A percentile compares a stretch with the other conserved stretches of the same genome.
Conservation (phyloP, 2,113 vertebrate genomes). For the Chaetops frenatus region DNA sequence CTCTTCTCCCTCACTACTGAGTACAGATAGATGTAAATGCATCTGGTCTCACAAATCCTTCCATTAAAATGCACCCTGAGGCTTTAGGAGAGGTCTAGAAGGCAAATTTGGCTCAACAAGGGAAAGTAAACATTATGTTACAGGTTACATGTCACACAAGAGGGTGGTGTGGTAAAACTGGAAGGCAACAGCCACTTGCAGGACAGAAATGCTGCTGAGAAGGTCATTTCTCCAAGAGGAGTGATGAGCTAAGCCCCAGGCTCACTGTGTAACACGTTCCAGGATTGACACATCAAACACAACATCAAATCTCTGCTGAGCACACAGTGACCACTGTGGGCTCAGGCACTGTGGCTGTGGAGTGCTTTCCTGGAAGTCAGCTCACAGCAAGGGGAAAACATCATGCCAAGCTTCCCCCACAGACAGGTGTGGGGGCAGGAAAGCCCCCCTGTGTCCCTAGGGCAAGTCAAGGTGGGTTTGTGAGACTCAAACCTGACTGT, state of each 20-base stretch:
- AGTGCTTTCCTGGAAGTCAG: neutral
- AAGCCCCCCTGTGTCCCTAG: neutral
- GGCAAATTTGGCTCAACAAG: neutral
- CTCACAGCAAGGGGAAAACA: neutral
- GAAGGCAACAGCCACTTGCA: neutral
- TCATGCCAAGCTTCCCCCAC: neutral
- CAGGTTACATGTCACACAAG: neutral
- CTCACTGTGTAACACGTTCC: accelerated
- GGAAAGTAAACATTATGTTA: neutral
- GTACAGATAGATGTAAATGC: slow-evolving; percentile 35
- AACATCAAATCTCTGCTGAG: neutral
- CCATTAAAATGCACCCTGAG: slow-evolving; percentile 24
- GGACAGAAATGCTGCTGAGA: neutral
- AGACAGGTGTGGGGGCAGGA: neutral
- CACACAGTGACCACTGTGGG: accelerated
- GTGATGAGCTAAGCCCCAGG: neutral
- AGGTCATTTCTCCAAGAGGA: neutral
- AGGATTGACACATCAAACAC: neutral
- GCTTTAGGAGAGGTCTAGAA: neutral
- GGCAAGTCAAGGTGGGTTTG: neutral
- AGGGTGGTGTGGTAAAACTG: neutral
- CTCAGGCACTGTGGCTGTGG: neutral
- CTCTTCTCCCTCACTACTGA: neutral
- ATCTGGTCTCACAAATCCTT: neutral
- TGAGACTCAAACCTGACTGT: neutral